Evolutionary conservation across 2,113 vertebrate genomes (phyloP).

Genomic region (Clupea harengus): DNA sequence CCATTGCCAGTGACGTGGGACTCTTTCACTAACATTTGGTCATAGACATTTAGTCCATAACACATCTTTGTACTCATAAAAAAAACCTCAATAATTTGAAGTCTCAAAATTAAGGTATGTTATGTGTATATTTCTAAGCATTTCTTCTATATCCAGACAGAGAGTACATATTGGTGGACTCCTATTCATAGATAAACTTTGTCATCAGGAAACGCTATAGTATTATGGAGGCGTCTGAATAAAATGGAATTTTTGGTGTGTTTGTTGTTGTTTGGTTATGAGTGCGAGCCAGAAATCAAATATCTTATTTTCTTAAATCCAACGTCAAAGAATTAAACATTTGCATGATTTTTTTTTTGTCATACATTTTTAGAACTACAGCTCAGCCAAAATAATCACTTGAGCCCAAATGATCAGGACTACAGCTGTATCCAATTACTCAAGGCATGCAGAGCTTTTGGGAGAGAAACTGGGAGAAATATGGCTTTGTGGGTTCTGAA

Average conservation of each 20-base stretch:
- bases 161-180: background rate
- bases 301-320: background rate
- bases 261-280: background rate
- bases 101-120: background rate
- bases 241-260: background rate
- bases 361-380: conserved; percentile 33
- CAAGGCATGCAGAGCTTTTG: conserved; percentile 62
- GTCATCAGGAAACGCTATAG: background rate
- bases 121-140: background rate
- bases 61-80: background rate
- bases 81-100: background rate
- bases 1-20: conserved; percentile 33
- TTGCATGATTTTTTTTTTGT: background rate
- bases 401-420: conserved; percentile 53
- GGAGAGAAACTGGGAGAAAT: conserved; percentile 50
- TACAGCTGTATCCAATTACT: conserved; percentile 71
- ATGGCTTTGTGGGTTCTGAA: conserved; percentile 40
- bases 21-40: background rate
- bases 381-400: background rate
- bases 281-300: background rate
- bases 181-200: background rate
- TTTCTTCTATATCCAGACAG: too few species aligned
- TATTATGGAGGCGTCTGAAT: background rate
- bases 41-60: background rate
- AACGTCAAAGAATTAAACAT: background rate